These are phyloP conservation scores for Ceratotherium simum DNA, from an alignment of 2,113 vertebrate genomes.

Conservation along the genomic window DNA sequence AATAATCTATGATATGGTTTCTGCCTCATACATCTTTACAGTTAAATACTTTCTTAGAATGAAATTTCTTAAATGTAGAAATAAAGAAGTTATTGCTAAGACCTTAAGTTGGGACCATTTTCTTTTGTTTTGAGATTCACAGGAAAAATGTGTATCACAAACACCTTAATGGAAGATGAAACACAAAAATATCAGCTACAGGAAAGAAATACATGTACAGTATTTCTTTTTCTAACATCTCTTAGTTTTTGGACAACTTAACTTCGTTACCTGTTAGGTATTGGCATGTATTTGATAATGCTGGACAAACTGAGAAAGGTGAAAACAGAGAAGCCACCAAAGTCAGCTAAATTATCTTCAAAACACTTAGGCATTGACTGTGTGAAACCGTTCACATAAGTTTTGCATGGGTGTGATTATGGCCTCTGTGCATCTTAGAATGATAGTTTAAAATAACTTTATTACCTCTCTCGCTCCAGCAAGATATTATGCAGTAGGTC, in stretches of 20 bases:
- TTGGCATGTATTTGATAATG: not conserved
- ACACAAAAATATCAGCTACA: not conserved
- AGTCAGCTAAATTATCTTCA: not conserved
- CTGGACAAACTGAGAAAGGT: not conserved
- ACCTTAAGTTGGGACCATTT: not conserved
- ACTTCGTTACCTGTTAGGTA: not conserved
- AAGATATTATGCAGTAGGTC: not conserved
- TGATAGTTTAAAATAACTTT: not conserved
- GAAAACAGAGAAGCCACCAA: not conserved
- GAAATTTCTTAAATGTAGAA: not conserved
- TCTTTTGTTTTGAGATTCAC: not conserved
- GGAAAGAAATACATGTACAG: not conserved
- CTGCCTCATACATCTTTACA: not conserved
- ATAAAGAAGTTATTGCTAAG: not conserved
- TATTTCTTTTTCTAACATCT: not conserved
- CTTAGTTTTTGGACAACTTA: not conserved
- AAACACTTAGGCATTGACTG: not conserved
- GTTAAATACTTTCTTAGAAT: not conserved
- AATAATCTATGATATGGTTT: not conserved
- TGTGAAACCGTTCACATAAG: not conserved
- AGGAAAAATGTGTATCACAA: not conserved
- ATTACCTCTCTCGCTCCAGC: not conserved
- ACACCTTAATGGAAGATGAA: not conserved
- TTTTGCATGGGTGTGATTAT: not conserved
- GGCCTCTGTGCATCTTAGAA: no score